Base-by-base conservation (phyloP, 2,888 invertebrate species). In the Anaspis maculata region DNA sequence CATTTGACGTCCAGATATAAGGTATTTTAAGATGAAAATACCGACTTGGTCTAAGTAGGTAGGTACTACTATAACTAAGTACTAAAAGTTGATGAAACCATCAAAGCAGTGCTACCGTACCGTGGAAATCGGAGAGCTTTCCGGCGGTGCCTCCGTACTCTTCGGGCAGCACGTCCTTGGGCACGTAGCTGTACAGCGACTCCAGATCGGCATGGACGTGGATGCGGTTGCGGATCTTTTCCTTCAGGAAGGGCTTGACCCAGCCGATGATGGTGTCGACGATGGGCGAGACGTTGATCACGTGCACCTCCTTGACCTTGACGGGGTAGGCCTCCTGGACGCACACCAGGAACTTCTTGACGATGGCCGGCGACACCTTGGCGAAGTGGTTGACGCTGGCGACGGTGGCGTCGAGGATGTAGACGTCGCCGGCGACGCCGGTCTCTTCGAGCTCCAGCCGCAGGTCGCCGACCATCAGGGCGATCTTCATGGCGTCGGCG, bases 321-420 rank as follows among this genome's bases (percentile, higher is more conserved):
- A 88, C 88, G 3, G 88, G 88, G 61, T 88, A 89, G 3, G 87
- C 88, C 68, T 89, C 88, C 74, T 84, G 83, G 11, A 87, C 85
- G 61, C 85, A 85, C 40, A 86, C 80, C 52, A 88, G 70, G 68
- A 88, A 87, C 65, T 88, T 88, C 69, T 86, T 88, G 31, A 87
- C 80, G 30, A 85, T 64, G 1, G 81, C 70, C 0, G 88, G 88
- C 0, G 87, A 84, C 61, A 88, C 82, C 67, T 87, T 88, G 45
- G 87, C 78, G 59, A 88, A 87, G 61, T 88, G 86, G 1, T 77
- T 71, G 0, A 87, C 78, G 0, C 84, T 83, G 2, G 84, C 85
- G 15, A 83, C 80, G 14, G 76, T 72, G 0, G 87, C 88, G 51
- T 88, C 88, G 27, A 88, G 62, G 37, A 89, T 73, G 58, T 86